Evolutionary conservation across 2,797 vertebrate genomes (phyloP).

Genomic region (Rachycentron canadum): DNA sequence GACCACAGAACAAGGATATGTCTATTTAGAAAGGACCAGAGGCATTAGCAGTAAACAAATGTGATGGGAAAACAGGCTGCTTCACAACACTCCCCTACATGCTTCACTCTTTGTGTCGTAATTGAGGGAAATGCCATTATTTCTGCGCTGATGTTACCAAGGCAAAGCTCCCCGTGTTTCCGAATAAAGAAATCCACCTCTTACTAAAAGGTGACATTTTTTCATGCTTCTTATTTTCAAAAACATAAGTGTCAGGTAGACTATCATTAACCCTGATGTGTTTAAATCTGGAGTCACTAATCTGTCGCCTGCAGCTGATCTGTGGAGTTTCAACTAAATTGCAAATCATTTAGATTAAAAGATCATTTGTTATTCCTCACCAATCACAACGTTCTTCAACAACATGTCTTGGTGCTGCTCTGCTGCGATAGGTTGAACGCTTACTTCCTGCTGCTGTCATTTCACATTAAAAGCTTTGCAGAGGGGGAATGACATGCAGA

Average conservation of each 20-base stretch:
- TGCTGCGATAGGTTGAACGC: background rate
- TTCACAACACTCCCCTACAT: background rate
- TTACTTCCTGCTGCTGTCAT: conserved; percentile 2
- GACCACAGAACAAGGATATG: conserved; percentile 41
- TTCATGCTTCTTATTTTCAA: background rate
- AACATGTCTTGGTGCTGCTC: background rate
- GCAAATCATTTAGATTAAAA: background rate
- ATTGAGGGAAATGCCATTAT: background rate
- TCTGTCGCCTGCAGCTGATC: background rate
- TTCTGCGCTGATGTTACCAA: background rate
- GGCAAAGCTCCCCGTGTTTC: background rate
- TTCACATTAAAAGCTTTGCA: conserved; percentile 2
- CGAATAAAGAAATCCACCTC: background rate
- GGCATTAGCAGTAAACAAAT: conserved; percentile 57
- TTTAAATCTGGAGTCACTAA: background rate
- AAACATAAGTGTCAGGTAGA: background rate
- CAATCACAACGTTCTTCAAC: background rate
- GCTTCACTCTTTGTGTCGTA: background rate
- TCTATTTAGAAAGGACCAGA: conserved; percentile 62
- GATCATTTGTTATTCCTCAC: background rate
- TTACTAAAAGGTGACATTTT: background rate
- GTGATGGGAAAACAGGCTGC: conserved; percentile 21
- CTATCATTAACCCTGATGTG: background rate
- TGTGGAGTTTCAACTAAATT: background rate
- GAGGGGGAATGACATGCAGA: background rate